Conservation (phyloP, 2,113 vertebrate species). For the Eonycteris spelaea region DNA sequence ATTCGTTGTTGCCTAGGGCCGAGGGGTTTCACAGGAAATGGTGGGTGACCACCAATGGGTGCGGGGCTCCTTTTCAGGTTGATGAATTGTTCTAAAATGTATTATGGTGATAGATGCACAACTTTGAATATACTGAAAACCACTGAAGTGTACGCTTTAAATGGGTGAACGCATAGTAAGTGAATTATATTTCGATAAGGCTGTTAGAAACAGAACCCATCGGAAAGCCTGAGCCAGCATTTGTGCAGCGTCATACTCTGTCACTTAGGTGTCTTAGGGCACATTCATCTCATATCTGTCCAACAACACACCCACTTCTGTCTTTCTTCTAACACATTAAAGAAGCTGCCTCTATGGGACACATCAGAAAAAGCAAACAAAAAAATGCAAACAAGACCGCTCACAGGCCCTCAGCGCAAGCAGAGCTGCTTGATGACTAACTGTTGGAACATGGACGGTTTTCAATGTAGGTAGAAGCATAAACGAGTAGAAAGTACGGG, state of each 20-base stretch:
- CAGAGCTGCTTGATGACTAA: not conserved
- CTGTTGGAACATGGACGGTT: not conserved
- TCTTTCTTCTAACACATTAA: not conserved
- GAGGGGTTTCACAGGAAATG: not conserved
- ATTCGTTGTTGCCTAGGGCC: not conserved
- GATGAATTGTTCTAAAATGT: not conserved
- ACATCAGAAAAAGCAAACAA: not conserved
- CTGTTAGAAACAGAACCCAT: not conserved
- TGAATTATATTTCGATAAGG: not conserved
- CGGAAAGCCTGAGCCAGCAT: not conserved
- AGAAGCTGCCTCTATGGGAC: not conserved
- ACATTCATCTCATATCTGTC: not conserved
- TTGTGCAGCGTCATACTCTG: no score
- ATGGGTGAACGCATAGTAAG: not conserved
- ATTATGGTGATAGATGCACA: no score
- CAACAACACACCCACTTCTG: not conserved
- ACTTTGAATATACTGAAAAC: not conserved
- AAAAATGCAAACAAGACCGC: not conserved
- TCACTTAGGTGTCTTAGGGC: not conserved
- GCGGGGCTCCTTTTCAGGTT: not conserved
- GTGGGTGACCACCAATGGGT: not conserved
- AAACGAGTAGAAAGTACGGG: not conserved
- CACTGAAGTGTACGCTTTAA: not conserved
- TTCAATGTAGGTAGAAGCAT: not conserved
- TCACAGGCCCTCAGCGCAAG: not conserved